Percentiles rank a stretch among this genome's conserved stretches.
These are phyloP conservation scores for Pseudochromis fuscus DNA, from an alignment of 2,797 vertebrate genomes.

Conservation along the genomic window DNA sequence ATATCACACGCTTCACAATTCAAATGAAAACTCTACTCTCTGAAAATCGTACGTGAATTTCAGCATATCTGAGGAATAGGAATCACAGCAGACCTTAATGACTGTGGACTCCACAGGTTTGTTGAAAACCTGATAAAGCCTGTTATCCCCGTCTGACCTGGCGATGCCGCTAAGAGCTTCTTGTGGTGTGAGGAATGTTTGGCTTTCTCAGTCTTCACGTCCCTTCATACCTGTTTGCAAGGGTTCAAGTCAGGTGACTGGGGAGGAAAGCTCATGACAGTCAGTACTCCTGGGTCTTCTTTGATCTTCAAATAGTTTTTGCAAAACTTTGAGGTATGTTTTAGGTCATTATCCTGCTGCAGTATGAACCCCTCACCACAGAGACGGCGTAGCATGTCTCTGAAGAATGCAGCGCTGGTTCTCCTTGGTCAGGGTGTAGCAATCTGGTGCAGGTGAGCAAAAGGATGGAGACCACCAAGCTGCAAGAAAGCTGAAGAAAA, in stretches of 20 bases:
- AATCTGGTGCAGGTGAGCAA: not conserved
- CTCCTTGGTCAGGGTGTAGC: not conserved
- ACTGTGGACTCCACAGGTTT: not conserved
- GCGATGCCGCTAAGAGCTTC: conserved; percentile 9
- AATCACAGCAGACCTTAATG: too few species aligned
- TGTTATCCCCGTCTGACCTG: conserved; percentile 1
- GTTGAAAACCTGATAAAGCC: conserved; percentile 2
- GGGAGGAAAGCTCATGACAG: conserved; percentile 7
- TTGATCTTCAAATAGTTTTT: conserved; percentile 33
- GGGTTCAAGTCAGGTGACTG: conserved; percentile 11
- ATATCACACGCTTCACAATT: too few species aligned
- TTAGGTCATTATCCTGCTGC: conserved; percentile 7
- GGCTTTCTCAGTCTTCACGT: conserved; percentile 10
- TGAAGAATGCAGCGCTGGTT: conserved; percentile 1
- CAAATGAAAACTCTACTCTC: too few species aligned
- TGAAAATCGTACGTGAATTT: too few species aligned
- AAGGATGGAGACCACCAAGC: too few species aligned
- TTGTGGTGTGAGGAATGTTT: too few species aligned
- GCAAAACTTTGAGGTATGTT: conserved; percentile 11
- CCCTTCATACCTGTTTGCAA: too few species aligned
- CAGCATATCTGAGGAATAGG: too few species aligned
- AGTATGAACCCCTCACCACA: conserved; percentile 2
- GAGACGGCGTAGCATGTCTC: conserved; percentile 4
- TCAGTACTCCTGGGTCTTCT: conserved; percentile 20
- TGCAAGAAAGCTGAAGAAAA: too few species aligned